Evolutionary conservation across 2,113 vertebrate species (phyloP).

Genomic region (Brienomyrus longianalis): DNA sequence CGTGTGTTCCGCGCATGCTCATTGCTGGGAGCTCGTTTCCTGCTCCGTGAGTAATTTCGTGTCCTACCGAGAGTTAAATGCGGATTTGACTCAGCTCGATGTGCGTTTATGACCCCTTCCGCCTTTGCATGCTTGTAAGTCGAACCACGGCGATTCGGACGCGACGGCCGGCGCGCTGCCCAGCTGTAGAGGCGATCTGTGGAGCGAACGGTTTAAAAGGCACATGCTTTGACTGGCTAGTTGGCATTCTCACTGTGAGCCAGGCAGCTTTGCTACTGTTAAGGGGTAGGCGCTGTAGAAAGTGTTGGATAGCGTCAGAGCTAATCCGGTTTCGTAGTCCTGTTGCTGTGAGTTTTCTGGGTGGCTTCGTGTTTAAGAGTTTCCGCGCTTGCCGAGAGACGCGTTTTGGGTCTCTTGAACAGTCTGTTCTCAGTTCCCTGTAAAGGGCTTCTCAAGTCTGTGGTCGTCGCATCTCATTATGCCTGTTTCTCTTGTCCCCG

Average conservation of each 20-base stretch:
- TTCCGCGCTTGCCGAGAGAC: background rate
- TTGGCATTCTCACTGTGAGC: background rate
- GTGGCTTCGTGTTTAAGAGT: background rate
- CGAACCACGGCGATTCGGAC: background rate
- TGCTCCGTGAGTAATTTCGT: constrained; percentile 8
- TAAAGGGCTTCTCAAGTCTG: background rate
- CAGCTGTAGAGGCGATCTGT: background rate
- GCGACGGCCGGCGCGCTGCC: background rate
- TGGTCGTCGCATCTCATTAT: background rate
- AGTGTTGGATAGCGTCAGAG: background rate
- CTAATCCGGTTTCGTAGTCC: background rate
- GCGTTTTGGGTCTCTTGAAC: background rate
- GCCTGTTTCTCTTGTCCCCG: background rate
- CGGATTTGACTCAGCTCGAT: background rate
- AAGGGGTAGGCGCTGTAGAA: background rate
- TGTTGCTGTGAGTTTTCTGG: background rate
- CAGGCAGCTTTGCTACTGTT: background rate
- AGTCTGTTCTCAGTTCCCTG: background rate
- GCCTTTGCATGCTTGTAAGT: background rate
- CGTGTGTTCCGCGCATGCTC: background rate
- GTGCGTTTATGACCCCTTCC: background rate
- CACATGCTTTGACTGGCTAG: background rate
- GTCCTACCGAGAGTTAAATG: background rate
- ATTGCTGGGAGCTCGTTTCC: background rate
- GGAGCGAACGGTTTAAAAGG: background rate